phyloP scores from a whole-genome alignment of 2,888 invertebrate species.

The Philhelius pedissequus region DNA sequence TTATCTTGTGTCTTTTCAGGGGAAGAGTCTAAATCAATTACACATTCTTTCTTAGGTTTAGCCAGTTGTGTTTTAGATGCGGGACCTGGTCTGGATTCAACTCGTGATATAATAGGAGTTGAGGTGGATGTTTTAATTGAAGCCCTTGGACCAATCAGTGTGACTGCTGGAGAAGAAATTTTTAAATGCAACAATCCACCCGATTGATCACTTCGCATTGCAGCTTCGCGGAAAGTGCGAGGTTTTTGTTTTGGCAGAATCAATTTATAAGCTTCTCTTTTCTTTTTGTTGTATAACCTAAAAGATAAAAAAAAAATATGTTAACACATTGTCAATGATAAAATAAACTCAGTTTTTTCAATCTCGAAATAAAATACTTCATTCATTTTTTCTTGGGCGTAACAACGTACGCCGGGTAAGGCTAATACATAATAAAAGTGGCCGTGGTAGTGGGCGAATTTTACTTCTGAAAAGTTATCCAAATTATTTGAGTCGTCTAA shows the following conservation, averaged over 20 bases:
- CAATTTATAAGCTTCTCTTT: constrained; percentile 55
- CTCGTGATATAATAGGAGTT: constrained; percentile 15
- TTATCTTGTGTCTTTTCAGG: constrained; percentile 46
- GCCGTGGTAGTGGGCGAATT: too few species aligned
- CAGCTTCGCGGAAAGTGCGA: constrained; percentile 11
- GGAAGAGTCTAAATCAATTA: constrained; percentile 61
- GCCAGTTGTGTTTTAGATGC: constrained; percentile 17
- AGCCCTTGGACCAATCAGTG: constrained; percentile 25
- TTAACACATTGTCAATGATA: too few species aligned
- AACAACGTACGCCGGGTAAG: too few species aligned
- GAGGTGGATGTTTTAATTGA: constrained; percentile 27
- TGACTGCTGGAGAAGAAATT: constrained; percentile 40
- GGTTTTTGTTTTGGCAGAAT: constrained; percentile 32
- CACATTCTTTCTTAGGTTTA: constrained; percentile 20
- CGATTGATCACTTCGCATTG: constrained; percentile 55
- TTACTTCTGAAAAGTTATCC: too few species aligned
- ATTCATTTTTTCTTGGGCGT: too few species aligned
- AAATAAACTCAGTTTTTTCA: too few species aligned
- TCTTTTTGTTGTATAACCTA: constrained; percentile 53
- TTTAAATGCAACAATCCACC: constrained; percentile 58
- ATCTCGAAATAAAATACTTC: too few species aligned
- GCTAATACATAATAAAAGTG: too few species aligned
- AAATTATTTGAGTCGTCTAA: too few species aligned
- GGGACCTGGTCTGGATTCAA: constrained; percentile 15
- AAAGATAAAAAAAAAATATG: background rate